phyloP scores from a whole-genome alignment of 2,797 vertebrate species.

The Myotis vivesi region DNA sequence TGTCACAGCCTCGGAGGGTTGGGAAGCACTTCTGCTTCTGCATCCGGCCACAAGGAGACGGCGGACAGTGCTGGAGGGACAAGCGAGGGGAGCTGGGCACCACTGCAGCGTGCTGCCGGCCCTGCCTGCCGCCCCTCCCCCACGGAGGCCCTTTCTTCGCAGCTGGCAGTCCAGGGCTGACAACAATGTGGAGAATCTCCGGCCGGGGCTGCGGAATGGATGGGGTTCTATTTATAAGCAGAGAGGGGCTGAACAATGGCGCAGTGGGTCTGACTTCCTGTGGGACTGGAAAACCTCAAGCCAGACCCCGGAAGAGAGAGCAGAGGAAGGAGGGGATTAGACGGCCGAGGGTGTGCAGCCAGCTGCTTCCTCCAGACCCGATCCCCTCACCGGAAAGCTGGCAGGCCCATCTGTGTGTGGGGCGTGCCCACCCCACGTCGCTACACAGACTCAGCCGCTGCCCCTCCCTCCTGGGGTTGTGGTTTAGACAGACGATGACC shows the following conservation, averaged over 20 bases:
- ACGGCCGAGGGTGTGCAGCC: background rate
- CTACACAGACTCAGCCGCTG: background rate
- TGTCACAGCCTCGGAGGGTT: fast-evolving
- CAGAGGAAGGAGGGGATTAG: background rate
- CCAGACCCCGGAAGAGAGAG: background rate
- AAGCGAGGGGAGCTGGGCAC: background rate
- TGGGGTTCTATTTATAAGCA: conserved; percentile 66
- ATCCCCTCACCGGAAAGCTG: background rate
- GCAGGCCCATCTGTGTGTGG: background rate
- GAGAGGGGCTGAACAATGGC: background rate
- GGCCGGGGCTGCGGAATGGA: background rate
- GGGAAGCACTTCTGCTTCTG: background rate
- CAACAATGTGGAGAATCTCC: conserved; percentile 62
- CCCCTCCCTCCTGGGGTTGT: background rate
- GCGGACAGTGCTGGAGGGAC: background rate
- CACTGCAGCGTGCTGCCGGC: fast-evolving
- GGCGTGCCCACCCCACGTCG: fast-evolving
- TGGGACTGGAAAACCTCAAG: background rate
- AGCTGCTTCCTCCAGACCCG: background rate
- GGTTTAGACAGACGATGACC: fast-evolving
- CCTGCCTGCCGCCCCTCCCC: fast-evolving
- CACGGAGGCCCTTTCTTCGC: background rate
- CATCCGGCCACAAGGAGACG: background rate
- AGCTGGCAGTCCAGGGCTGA: background rate
- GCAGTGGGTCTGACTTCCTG: background rate